Evolutionary conservation across 2,113 vertebrate species (phyloP).

Genomic region (Syngnathus scovelli): DNA sequence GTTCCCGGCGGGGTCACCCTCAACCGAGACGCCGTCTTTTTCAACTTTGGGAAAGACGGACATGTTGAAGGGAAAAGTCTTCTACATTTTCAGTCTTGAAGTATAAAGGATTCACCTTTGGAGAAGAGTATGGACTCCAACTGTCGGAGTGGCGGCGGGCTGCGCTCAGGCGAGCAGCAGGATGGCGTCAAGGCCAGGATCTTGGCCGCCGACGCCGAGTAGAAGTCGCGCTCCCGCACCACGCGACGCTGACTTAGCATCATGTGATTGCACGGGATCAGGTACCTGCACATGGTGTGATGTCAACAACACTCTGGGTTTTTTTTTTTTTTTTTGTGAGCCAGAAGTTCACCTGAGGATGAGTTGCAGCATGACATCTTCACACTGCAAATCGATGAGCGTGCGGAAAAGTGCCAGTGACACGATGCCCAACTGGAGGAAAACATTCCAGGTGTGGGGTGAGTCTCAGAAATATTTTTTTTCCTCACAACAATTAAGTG

Average conservation of each 20-base stretch:
- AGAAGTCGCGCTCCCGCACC: conserved; percentile 89
- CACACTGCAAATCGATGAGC: conserved; percentile 89
- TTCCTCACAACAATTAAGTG: no score
- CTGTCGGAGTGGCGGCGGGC: conserved; percentile 77
- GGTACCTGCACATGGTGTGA: conserved; percentile 71
- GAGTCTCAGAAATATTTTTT: neutral
- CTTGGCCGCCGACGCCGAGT: conserved; percentile 87
- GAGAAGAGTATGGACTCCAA: conserved; percentile 84
- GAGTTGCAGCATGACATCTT: conserved; percentile 96
- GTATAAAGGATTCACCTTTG: conserved; percentile 63
- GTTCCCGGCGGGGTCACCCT: conserved; percentile 51
- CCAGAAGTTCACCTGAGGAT: conserved; percentile 78
- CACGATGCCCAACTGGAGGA: conserved; percentile 84
- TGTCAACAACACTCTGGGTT: neutral
- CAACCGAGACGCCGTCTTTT: conserved; percentile 22
- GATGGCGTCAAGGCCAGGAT: conserved; percentile 85
- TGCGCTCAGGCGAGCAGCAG: conserved; percentile 84
- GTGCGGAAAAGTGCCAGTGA: conserved; percentile 92
- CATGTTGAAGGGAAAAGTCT: neutral
- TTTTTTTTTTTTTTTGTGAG: neutral
- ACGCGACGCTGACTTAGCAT: conserved; percentile 90
- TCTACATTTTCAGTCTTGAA: neutral
- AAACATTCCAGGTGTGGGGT: neutral
- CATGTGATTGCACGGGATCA: conserved; percentile 96
- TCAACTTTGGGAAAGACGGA: conserved; percentile 52